Evolutionary conservation across 2,888 invertebrate species (phyloP), one percentile per base, ranked within the genome.

Genomic region (Globia sparganii): DNA sequence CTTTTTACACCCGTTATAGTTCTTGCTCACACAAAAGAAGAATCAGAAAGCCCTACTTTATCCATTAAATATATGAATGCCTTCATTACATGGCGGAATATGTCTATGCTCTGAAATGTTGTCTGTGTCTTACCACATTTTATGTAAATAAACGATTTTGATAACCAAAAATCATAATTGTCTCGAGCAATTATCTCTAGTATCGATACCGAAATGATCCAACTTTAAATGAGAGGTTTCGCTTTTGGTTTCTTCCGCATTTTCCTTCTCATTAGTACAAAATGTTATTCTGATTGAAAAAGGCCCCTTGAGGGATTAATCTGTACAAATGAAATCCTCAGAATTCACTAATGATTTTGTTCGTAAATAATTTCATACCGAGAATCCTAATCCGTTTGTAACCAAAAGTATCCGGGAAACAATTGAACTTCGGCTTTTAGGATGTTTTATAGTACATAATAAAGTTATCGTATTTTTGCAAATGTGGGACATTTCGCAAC

Each of bases 401-500:
- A 59, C 69, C 31, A 25, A 72, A 84, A 81, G 81, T 81, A 85
- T 67, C 28, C 58, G 40, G 40, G 9, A 70, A 66, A 76, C 69
- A 85, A 85, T 85, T 72, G 58, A 67, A 70, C 66, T 83, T 75
- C 21, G 67, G 53, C n/a, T 72, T 77, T 68, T 64, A 46, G n/a
- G 46, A 68, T 46, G 46, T 34, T 65, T 70, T 25, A 82, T 77
- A 72, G 62, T 61, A 70, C 59, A 59, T 64, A 53, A 66, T 78
- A 79, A 71, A 66, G 53, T 77, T 86, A 69, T 81, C 70, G 61
- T 71, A 81, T 68, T 78, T 84, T 80, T 75, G 64, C 62, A 77
- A 81, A 85, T 87, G 65, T 84, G 72, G 75, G 64, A 28, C 75
- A 81, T 84, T 87, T 87, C 78, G 81, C 78, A 77, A 70, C 56